Evolutionary conservation across 2,797 vertebrate species (phyloP).

Genomic region (Ataeniobius toweri): DNA sequence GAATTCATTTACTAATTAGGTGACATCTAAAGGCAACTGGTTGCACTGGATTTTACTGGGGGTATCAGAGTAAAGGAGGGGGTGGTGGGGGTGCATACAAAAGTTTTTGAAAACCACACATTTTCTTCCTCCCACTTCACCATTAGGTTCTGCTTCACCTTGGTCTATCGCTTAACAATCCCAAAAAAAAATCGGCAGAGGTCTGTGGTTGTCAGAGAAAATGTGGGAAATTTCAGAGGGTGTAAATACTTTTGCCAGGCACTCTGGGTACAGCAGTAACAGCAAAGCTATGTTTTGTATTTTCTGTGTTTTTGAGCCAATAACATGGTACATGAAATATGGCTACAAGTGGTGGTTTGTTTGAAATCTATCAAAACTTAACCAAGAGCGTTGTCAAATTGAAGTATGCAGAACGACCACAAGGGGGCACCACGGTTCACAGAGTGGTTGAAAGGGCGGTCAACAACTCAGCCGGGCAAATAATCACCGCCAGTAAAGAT

Average conservation of each 20-base stretch:
- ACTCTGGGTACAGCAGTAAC: not conserved
- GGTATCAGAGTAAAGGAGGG: no score
- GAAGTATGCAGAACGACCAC: conserved; percentile 45
- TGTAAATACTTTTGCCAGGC: not conserved
- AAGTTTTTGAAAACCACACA: no score
- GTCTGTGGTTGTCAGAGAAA: not conserved
- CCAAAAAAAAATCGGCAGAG: no score
- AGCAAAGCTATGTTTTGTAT: not conserved
- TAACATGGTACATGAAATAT: not conserved
- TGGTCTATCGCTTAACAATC: no score
- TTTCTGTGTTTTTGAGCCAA: not conserved
- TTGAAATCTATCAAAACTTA: not conserved
- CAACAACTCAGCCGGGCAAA: conserved; percentile 48
- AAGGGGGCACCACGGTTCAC: conserved; percentile 58
- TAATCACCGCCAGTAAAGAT: conserved; percentile 39
- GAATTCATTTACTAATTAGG: no score
- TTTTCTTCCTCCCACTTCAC: no score
- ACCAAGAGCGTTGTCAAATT: no score
- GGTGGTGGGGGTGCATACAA: no score
- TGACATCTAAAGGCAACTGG: no score
- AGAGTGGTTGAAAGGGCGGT: conserved; percentile 20
- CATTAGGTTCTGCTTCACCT: no score
- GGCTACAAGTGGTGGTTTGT: not conserved
- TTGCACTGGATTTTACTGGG: no score
- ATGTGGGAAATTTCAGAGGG: no score